Conservation (phyloP, 2,797 vertebrate species). For the Euthynnus affinis region DNA sequence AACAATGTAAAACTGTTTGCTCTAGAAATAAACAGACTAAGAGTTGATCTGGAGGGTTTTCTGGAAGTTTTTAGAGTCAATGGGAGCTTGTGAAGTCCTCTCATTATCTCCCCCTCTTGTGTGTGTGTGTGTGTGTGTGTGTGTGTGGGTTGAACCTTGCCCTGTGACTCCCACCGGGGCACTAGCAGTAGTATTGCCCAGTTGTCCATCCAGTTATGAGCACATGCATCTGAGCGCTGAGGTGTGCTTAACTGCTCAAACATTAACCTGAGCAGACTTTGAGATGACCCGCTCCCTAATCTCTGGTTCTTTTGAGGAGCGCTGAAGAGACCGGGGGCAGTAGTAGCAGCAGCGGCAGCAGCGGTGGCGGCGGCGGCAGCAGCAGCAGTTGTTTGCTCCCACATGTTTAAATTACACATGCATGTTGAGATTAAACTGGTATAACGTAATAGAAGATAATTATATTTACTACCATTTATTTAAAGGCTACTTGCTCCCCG, state of each 20-base stretch:
- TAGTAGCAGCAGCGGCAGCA: too few species aligned
- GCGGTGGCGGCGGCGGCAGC: too few species aligned
- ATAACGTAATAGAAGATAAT: background rate
- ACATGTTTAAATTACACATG: background rate
- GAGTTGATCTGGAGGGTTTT: slow-evolving; percentile 54
- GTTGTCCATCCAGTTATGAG: slow-evolving; percentile 52
- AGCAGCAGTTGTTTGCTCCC: too few species aligned
- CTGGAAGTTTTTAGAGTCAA: background rate
- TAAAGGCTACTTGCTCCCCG: background rate
- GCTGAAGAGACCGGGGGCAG: background rate
- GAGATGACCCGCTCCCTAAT: slow-evolving; percentile 30
- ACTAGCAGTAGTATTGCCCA: background rate
- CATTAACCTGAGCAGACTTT: slow-evolving; percentile 68
- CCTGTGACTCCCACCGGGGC: background rate
- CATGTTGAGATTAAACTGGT: background rate
- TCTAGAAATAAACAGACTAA: slow-evolving; percentile 90
- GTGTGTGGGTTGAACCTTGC: slow-evolving; percentile 30
- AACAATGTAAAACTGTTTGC: slow-evolving; percentile 92
- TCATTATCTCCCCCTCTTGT: background rate
- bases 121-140: too few species aligned
- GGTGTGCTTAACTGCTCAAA: slow-evolving; percentile 61
- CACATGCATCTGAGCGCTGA: slow-evolving; percentile 35
- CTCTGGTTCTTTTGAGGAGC: slow-evolving; percentile 18
- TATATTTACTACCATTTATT: background rate
- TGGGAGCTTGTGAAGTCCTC: background rate